Conservation (phyloP, 1,140 invertebrate species). For the Diabrotica virgifera region DNA sequence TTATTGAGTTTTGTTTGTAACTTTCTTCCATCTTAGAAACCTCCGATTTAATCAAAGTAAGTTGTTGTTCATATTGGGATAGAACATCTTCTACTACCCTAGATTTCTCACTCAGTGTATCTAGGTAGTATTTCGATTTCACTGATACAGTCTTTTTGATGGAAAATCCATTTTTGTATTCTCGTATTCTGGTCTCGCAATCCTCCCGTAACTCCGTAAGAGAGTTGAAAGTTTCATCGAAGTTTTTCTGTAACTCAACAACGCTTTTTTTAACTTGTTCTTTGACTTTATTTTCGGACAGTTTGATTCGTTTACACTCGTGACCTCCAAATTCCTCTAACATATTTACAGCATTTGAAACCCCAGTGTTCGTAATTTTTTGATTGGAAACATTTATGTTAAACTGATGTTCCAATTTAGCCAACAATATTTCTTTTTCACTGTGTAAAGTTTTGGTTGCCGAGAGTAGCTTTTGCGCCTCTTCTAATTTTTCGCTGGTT, state of each 20-base stretch:
- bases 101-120: neutral
- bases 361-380: neutral
- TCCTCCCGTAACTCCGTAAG: neutral
- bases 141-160: conserved; percentile 2
- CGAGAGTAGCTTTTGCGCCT: conserved; percentile 25
- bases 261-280: neutral
- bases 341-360: conserved; percentile 10
- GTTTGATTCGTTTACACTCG: neutral
- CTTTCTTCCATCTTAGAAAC: conserved; percentile 1
- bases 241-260: neutral
- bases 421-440: conserved; percentile 25
- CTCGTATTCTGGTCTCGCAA: neutral
- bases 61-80: neutral
- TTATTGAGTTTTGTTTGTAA: neutral
- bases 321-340: conserved; percentile 11
- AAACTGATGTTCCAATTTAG: conserved; percentile 30
- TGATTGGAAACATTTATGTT: conserved; percentile 24
- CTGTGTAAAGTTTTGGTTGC: conserved; percentile 18
- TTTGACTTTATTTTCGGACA: conserved; percentile 4
- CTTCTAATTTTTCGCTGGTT: conserved; percentile 17
- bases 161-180: neutral
- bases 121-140: conserved; percentile 4
- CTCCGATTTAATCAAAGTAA: neutral
- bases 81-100: neutral
- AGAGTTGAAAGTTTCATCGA: neutral